Conservation (phyloP, 2,888 invertebrate genomes). For the Lobophora halterata region DNA sequence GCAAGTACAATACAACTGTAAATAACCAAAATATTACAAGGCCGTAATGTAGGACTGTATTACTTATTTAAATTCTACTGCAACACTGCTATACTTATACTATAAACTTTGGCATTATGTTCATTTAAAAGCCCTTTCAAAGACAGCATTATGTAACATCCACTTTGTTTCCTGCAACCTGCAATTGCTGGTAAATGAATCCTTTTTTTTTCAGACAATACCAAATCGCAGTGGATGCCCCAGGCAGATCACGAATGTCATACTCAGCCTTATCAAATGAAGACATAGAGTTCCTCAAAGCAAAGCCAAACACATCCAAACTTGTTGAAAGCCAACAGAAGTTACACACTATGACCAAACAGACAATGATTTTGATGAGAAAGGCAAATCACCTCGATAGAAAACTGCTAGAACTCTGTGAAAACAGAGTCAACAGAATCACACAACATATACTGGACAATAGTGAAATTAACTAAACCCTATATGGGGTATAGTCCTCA, state of each 20-base stretch:
- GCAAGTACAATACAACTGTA: no score
- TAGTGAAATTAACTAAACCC: slow-evolving; percentile 53
- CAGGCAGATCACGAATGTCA: slow-evolving; percentile 54
- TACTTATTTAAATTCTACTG: no score
- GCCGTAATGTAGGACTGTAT: no score
- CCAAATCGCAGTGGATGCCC: slow-evolving; percentile 52
- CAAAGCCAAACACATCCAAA: slow-evolving; percentile 60
- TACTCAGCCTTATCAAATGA: slow-evolving; percentile 63
- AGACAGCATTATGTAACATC: no score
- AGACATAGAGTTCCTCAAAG: slow-evolving; percentile 68
- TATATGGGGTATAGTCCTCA: no score
- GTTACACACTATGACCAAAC: slow-evolving; percentile 55
- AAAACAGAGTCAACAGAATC: slow-evolving; percentile 52
- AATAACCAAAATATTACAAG: no score
- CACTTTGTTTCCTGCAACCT: no score
- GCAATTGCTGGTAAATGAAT: slow-evolving; percentile 10
- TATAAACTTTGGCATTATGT: no score
- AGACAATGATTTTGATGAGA: slow-evolving; percentile 48
- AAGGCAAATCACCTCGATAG: slow-evolving; percentile 54
- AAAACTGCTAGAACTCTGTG: slow-evolving; percentile 50
- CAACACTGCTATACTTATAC: no score
- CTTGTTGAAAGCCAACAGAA: slow-evolving; percentile 58
- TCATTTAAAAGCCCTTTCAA: no score
- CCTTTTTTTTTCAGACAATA: slow-evolving; percentile 56
- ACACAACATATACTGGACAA: slow-evolving; percentile 64